Conservation (phyloP, 2,797 vertebrate genomes). For the Acanthiza pusilla region DNA sequence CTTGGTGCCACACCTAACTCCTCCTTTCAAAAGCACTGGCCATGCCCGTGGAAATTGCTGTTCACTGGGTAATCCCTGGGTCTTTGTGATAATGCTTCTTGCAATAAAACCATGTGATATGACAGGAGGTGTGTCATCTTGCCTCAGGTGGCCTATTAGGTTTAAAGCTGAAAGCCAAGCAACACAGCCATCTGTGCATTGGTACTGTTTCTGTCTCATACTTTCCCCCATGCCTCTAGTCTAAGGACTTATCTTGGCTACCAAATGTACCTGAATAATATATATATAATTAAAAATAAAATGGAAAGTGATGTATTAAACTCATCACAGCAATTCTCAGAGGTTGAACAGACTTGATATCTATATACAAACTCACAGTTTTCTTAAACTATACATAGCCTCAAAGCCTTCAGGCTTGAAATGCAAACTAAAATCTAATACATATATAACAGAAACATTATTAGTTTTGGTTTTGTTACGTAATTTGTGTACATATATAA, state of each 20-base stretch:
- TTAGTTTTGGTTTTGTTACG: background rate
- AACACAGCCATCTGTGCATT: background rate
- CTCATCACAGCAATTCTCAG: background rate
- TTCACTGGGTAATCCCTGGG: background rate
- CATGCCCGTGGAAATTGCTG: background rate
- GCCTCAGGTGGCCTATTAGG: background rate
- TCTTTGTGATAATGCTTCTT: background rate
- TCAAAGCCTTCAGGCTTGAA: background rate
- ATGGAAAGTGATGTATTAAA: background rate
- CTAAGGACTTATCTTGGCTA: background rate
- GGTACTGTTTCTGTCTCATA: background rate
- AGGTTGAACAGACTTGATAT: background rate
- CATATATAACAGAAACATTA: background rate
- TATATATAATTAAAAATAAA: background rate
- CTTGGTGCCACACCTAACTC: background rate
- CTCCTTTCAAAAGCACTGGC: background rate
- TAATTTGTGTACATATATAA: background rate
- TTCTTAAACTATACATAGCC: background rate
- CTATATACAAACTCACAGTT: rapidly evolving
- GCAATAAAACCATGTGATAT: background rate
- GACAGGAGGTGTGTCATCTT: background rate
- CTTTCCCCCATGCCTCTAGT: background rate
- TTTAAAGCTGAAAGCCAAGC: slow-evolving; percentile 29
- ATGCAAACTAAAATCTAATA: background rate
- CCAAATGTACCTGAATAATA: background rate